Base-by-base conservation (phyloP, 2,113 vertebrate genomes). In the Centropus bengalensis region DNA sequence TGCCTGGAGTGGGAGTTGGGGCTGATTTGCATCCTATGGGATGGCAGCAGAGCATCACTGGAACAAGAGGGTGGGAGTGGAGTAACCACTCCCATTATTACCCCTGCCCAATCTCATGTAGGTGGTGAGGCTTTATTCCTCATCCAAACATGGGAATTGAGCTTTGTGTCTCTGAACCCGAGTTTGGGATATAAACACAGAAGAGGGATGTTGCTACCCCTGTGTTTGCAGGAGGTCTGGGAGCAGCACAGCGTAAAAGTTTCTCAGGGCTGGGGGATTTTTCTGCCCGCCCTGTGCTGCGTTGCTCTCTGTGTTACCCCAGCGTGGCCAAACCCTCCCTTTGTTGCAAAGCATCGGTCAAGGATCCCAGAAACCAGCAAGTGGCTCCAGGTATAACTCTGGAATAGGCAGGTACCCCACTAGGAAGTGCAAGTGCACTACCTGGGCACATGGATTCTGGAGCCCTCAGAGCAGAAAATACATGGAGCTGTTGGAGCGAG, bases 261-360 rank as follows among this genome's bases (percentile, higher is more conserved):
- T 2, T 0, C 32, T 56, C 0, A 0, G 33, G 2, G 2, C 30
- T 26, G 30, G 42, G 12, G 1, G 4, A 9, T 49, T 38, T 67
- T 88, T 38, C 56, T 0, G 1, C 36, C 36, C 36, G 9, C 9
- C 36, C 36, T 8, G 36, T 36, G 5, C 20, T 40, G 17, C 26
- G 22, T 2, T 26, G 45, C 23, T 71, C 45, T 67, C 36, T 14
- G 7, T 14, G 7, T 75, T 32, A 38, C 36, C 15, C 38, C 64
- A 12, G 13, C 0, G 12, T 32, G 38, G 47, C 79, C 36, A 32
- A 47, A 21, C 18, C 14, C 60, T 23, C 13, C 4, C 3, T 55
- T 51, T 13, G 1, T 6, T 20, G 20, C 79, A 15, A 17, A 74
- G 30, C 0, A 1, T 10, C 33, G 16, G 4, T 15, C 44, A 36